These are phyloP conservation scores for Verasper variegatus DNA, from an alignment of 2,113 vertebrate species.

Conservation along the genomic window DNA sequence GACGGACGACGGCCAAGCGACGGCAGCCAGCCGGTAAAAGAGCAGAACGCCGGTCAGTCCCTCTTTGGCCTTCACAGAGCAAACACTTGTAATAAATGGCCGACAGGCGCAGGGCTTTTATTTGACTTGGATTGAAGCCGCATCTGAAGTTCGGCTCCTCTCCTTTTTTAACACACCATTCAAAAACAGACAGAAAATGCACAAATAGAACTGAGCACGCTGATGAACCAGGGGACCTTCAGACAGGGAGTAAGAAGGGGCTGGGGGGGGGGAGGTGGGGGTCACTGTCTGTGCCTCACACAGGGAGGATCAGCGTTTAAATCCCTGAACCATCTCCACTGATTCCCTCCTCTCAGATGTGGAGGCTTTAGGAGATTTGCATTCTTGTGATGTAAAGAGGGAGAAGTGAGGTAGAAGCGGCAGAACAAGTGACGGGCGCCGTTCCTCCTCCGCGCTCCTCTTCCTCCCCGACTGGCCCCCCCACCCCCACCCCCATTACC, in stretches of 20 bases:
- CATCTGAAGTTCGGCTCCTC: constrained; percentile 52
- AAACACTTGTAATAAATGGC: constrained; percentile 79
- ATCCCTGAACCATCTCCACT: constrained; percentile 67
- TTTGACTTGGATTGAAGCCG: constrained; percentile 68
- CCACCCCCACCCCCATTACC: constrained; percentile 41
- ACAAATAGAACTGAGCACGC: constrained; percentile 22
- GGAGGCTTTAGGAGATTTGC: constrained; percentile 73
- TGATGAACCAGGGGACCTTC: constrained; percentile 12
- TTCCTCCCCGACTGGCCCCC: constrained; percentile 37
- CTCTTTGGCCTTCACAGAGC: constrained; percentile 79
- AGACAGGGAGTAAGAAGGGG: constrained; percentile 29
- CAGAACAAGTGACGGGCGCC: constrained; percentile 44
- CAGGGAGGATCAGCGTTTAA: constrained; percentile 77
- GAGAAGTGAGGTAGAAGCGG: constrained; percentile 64
- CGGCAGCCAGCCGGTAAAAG: constrained; percentile 74
- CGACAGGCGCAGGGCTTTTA: constrained; percentile 36
- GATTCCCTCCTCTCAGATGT: constrained; percentile 69
- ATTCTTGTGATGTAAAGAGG: constrained; percentile 74
- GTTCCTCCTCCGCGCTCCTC: constrained; percentile 28
- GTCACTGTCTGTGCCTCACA: constrained; percentile 71
- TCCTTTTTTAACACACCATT: constrained; percentile 37
- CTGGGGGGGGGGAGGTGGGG: constrained; percentile 31
- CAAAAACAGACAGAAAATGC: constrained; percentile 43
- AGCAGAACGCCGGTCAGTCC: too few species aligned
- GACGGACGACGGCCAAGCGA: constrained; percentile 67